Conservation (phyloP, 1,140 invertebrate genomes). For the Oncopodura yosiiana region DNA sequence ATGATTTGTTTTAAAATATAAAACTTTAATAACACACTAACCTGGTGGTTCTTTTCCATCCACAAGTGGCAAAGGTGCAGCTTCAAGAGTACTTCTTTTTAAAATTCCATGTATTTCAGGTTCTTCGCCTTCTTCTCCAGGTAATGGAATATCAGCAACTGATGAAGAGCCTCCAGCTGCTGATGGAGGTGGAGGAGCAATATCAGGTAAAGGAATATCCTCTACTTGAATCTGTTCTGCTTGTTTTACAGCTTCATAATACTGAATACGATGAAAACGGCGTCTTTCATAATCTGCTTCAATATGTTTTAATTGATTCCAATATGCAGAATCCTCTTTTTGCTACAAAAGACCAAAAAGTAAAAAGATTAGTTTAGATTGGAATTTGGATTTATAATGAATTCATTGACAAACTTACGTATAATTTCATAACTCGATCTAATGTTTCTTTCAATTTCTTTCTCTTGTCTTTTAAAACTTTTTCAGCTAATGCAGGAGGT, state of each 20-base stretch:
- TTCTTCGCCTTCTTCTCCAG: slow-evolving; percentile 19
- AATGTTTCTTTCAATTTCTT: slow-evolving; percentile 92
- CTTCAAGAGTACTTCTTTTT: slow-evolving; percentile 52
- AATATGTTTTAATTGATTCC: slow-evolving; percentile 77
- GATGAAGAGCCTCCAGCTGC: slow-evolving; percentile 40
- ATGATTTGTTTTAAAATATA: too few species aligned
- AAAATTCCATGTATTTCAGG: slow-evolving; percentile 51
- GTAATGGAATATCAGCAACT: slow-evolving; percentile 39
- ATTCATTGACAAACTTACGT: too few species aligned
- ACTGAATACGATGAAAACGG: slow-evolving; percentile 70
- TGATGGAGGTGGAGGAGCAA: slow-evolving; percentile 49
- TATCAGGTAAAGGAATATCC: slow-evolving; percentile 83
- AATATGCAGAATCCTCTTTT: slow-evolving; percentile 93
- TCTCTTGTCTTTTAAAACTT: slow-evolving; percentile 90
- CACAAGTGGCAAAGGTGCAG: slow-evolving; percentile 15
- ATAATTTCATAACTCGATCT: slow-evolving; percentile 84
- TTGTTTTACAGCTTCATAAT: slow-evolving; percentile 88
- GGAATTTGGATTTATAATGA: slow-evolving; percentile 41
- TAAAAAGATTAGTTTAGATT: not conserved
- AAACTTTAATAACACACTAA: too few species aligned
- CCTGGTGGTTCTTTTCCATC: slow-evolving; percentile 61
- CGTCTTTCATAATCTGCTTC: slow-evolving; percentile 88
- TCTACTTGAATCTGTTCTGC: slow-evolving; percentile 93
- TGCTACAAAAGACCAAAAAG: slow-evolving; percentile 52
- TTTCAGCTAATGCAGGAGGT: slow-evolving; percentile 87